A percentile compares a stretch with the other conserved stretches of the same genome.
Conservation (phyloP, 2,113 vertebrate genomes). For the Scophthalmus maximus region DNA sequence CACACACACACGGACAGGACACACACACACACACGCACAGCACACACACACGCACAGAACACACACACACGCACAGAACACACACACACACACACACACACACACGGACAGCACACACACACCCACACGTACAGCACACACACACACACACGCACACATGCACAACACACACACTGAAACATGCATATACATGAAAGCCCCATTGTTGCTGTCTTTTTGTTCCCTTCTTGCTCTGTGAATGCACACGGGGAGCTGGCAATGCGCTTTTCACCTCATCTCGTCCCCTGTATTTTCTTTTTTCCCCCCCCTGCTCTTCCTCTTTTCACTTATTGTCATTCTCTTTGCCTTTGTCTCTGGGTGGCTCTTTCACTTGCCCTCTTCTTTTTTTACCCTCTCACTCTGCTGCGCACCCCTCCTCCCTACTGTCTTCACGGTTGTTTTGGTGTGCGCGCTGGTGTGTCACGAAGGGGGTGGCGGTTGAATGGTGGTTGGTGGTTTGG, state of each 20-base stretch:
- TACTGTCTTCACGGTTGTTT: constrained; percentile 51
- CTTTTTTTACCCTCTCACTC: constrained; percentile 53
- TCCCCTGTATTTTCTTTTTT: constrained; percentile 14
- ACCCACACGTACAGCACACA: not conserved
- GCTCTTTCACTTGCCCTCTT: constrained; percentile 49
- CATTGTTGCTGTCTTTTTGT: constrained; percentile 55
- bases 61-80: no score
- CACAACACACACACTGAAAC: constrained; percentile 4
- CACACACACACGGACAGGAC: not conserved
- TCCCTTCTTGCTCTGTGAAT: constrained; percentile 35
- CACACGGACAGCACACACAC: no score
- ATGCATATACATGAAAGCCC: constrained; percentile 30
- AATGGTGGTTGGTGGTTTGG: constrained; percentile 71
- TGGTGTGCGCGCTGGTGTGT: constrained; percentile 63
- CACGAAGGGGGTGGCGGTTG: constrained; percentile 55
- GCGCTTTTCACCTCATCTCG: constrained; percentile 47
- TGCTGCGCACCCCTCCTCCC: constrained; percentile 41
- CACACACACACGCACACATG: not conserved
- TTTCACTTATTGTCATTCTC: constrained; percentile 60
- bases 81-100: no score
- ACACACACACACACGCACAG: constrained; percentile 7
- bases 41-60: no score
- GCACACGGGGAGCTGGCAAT: constrained; percentile 31
- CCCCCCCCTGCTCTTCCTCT: constrained; percentile 25
- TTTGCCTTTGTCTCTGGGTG: constrained; percentile 57